Evolutionary conservation across 2,888 invertebrate genomes (phyloP).

Genomic region (Dicycla oo): DNA sequence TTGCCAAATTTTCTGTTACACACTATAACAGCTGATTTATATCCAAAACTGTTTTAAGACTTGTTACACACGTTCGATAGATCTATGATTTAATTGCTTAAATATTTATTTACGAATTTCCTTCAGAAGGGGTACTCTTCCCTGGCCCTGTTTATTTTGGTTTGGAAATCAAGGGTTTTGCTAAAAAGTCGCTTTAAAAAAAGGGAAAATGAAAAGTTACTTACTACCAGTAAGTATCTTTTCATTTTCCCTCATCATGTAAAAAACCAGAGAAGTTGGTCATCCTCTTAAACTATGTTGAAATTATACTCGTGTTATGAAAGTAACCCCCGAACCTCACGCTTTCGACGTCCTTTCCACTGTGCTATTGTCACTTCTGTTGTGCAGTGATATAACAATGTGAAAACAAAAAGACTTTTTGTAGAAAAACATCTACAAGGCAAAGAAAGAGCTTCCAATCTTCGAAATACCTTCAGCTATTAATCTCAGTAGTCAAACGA

Average conservation of each 20-base stretch:
- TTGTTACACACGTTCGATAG: conserved; percentile 9
- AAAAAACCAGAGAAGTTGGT: too few species aligned
- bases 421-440: not conserved
- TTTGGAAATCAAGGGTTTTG: too few species aligned
- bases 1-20: conserved; percentile 40
- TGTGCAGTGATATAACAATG: not conserved
- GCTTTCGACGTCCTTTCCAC: not conserved
- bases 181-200: too few species aligned
- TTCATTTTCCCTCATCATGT: too few species aligned
- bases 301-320: not conserved
- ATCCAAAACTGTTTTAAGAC: conserved; percentile 17
- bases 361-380: not conserved
- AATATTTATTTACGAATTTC: not conserved
- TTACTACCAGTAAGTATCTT: too few species aligned
- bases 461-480: conserved; percentile 21
- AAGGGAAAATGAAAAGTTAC: too few species aligned
- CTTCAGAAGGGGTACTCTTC: not conserved
- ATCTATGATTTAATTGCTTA: not conserved
- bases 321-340: not conserved
- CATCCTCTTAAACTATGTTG: not conserved
- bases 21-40: conserved; percentile 14
- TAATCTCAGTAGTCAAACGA: not conserved
- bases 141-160: too few species aligned
- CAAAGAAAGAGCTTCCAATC: not conserved
- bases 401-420: not conserved